Conservation (phyloP, 2,888 invertebrate genomes). For the Podotricha telesiphe region DNA sequence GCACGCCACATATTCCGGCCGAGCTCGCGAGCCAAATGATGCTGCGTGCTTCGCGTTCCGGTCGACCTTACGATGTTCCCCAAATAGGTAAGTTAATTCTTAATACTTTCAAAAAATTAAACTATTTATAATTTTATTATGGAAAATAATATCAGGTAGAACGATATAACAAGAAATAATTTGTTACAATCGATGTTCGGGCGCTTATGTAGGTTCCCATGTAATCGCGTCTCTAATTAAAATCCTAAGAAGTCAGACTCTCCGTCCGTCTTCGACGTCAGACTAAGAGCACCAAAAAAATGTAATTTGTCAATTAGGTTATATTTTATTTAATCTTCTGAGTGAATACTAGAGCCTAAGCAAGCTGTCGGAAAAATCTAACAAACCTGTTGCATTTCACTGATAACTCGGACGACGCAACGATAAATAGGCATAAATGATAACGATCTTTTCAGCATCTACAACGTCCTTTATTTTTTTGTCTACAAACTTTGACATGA, state of each 20-base stretch:
- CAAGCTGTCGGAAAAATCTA: background rate
- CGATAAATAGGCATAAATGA: slow-evolving; percentile 6
- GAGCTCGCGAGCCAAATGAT: slow-evolving; percentile 90
- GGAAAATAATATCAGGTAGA: background rate
- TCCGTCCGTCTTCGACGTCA: too few species aligned
- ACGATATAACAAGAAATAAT: background rate
- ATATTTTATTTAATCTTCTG: background rate
- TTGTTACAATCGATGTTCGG: too few species aligned
- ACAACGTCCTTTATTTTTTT: too few species aligned
- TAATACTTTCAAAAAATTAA: background rate
- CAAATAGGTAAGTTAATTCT: slow-evolving; percentile 88
- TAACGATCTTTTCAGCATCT: background rate
- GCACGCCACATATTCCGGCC: slow-evolving; percentile 74
- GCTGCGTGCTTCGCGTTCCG: slow-evolving; percentile 89
- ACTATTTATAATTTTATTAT: background rate
- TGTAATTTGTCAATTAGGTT: background rate
- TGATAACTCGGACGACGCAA: background rate
- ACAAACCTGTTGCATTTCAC: slow-evolving; percentile 17
- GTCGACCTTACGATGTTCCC: slow-evolving; percentile 92
- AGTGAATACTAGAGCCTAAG: background rate
- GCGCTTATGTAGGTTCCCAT: too few species aligned
- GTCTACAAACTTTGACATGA: too few species aligned
- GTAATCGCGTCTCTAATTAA: too few species aligned
- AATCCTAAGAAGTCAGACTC: too few species aligned
- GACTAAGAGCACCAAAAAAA: too few species aligned